Evolutionary conservation across 2,888 invertebrate species (phyloP).

Genomic region (Erynnis tages): DNA sequence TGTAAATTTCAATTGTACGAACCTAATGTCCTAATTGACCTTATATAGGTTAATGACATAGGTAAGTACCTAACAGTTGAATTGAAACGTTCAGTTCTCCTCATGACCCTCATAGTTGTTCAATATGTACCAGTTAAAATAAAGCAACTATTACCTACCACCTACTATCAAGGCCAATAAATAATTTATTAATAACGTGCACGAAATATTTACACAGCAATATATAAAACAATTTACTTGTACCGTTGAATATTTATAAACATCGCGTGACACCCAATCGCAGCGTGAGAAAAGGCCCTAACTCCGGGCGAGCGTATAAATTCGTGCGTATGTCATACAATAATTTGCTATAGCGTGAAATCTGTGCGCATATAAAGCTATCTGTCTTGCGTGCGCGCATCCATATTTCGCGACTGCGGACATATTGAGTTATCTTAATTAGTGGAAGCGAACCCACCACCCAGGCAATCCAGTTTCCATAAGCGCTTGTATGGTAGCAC

Average conservation of each 20-base stretch:
- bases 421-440: conserved; percentile 65
- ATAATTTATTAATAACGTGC: conserved; percentile 3
- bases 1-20: too few species aligned
- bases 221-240: conserved; percentile 25
- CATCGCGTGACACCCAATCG: conserved; percentile 26
- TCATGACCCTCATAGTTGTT: too few species aligned
- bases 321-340: conserved; percentile 40
- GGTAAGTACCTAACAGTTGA: too few species aligned
- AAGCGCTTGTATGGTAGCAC: conserved; percentile 31
- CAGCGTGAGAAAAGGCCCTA: conserved; percentile 28
- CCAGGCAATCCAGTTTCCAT: conserved; percentile 37
- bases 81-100: too few species aligned
- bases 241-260: conserved; percentile 26
- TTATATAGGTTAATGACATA: too few species aligned
- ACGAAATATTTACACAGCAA: conserved; percentile 23
- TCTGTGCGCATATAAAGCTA: conserved; percentile 40
- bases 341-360: conserved; percentile 46
- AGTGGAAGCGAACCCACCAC: conserved; percentile 45
- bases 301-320: conserved; percentile 30
- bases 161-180: neutral
- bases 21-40: too few species aligned
- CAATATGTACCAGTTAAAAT: too few species aligned
- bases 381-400: conserved; percentile 47
- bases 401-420: conserved; percentile 52
- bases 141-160: too few species aligned